Conservation (phyloP, 2,797 vertebrate species). For the Siniperca undulata region DNA sequence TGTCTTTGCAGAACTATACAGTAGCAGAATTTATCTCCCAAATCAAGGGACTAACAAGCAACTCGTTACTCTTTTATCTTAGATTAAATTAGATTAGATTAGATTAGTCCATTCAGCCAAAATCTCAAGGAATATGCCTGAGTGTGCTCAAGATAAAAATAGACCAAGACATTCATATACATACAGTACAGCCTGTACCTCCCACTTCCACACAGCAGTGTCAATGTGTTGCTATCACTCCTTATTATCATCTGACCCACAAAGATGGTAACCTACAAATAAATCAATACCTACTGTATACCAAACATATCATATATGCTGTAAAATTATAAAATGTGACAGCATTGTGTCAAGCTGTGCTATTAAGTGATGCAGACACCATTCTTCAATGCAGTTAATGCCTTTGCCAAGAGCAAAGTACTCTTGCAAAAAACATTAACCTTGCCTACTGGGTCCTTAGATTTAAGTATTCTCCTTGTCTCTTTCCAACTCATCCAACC, state of each 20-base stretch:
- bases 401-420: constrained; percentile 53
- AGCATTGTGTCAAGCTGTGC: constrained; percentile 40
- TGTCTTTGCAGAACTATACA: constrained; percentile 30
- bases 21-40: constrained; percentile 27
- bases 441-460: constrained; percentile 30
- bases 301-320: constrained; percentile 25
- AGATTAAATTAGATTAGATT: constrained; percentile 57
- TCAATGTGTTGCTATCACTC: constrained; percentile 31
- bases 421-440: constrained; percentile 52
- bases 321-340: constrained; percentile 36
- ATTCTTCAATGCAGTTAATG: constrained; percentile 44
- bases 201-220: constrained; percentile 54
- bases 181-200: constrained; percentile 45
- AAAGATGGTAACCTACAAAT: constrained; percentile 40
- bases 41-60: constrained; percentile 60
- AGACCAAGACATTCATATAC: constrained; percentile 42
- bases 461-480: constrained; percentile 45
- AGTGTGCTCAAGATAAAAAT: constrained; percentile 61
- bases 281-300: constrained; percentile 38
- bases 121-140: constrained; percentile 50
- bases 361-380: constrained; percentile 39
- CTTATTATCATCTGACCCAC: constrained; percentile 36
- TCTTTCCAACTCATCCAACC: constrained; percentile 39
- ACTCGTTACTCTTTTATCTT: constrained; percentile 44
- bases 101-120: constrained; percentile 51